Conservation (phyloP, 1,140 invertebrate genomes). For the Trialeurodes vaporariorum region DNA sequence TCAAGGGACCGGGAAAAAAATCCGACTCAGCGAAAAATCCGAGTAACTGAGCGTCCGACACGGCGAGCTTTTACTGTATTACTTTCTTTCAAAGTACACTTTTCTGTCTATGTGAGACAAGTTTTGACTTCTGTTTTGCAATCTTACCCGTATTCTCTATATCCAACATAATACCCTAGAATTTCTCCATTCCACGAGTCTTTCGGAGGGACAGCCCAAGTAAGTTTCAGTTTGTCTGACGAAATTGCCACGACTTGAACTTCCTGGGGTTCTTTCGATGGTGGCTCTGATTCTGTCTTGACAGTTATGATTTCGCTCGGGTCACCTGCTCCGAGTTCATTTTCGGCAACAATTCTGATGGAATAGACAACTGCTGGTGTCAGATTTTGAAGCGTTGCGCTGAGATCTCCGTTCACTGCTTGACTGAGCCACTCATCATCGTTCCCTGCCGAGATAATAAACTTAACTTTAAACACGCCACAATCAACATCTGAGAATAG, state of each 20-base stretch:
- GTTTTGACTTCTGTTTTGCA: no score
- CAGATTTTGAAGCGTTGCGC: conserved; percentile 33
- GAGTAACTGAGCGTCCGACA: no score
- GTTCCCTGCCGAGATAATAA: no score
- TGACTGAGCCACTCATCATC: conserved; percentile 23
- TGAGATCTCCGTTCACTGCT: conserved; percentile 29
- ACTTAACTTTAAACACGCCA: no score
- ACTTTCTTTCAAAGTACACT: no score
- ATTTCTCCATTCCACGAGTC: conserved; percentile 41
- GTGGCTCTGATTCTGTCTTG: conserved; percentile 41
- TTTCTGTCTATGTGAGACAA: no score
- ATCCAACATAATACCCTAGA: conserved; percentile 45
- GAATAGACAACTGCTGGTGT: conserved; percentile 40
- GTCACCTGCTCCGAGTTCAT: conserved; percentile 38
- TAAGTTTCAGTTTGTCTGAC: conserved; percentile 29
- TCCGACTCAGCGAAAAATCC: no score
- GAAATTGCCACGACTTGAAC: conserved; percentile 38
- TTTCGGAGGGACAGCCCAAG: conserved; percentile 34
- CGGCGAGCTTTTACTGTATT: no score
- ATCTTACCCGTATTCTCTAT: conserved; percentile 30
- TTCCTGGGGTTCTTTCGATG: conserved; percentile 39
- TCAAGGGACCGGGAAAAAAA: no score
- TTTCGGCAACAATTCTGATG: conserved; percentile 40
- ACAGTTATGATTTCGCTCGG: conserved; percentile 35
- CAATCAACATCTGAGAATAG: no score